Conservation (phyloP, 1,140 invertebrate species). For the Lepidurus couesii region DNA sequence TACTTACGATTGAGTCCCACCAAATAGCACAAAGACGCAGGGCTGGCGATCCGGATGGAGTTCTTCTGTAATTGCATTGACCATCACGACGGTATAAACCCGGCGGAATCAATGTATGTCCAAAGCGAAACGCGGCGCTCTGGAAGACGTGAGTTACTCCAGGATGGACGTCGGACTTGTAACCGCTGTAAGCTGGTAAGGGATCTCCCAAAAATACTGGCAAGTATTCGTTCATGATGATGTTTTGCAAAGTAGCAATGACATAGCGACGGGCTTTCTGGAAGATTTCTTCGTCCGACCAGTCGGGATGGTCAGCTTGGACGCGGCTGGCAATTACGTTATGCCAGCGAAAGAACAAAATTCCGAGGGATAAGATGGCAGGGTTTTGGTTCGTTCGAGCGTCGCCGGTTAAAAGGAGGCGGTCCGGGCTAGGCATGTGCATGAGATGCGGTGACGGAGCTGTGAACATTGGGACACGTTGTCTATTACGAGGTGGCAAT, state of each 20-base stretch:
- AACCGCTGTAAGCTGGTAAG: constrained; percentile 65
- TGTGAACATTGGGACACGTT: constrained; percentile 88
- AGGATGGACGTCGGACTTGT: constrained; percentile 88
- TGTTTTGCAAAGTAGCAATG: constrained; percentile 91
- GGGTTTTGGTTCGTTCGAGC: constrained; percentile 96
- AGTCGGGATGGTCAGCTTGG: constrained; percentile 69
- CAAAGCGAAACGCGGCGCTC: constrained; percentile 93
- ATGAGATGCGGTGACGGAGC: constrained; percentile 87
- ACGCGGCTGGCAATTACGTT: constrained; percentile 79
- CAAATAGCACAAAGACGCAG: constrained; percentile 92
- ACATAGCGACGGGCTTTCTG: constrained; percentile 81
- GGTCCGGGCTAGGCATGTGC: constrained; percentile 80
- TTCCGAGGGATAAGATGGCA: constrained; percentile 82
- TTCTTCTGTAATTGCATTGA: constrained; percentile 72
- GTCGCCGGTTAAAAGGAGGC: constrained; percentile 89
- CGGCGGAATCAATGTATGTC: constrained; percentile 91
- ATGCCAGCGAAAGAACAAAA: constrained; percentile 93
- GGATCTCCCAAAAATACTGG: constrained; percentile 71
- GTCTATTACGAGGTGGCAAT: constrained; percentile 82
- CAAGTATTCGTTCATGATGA: constrained; percentile 94
- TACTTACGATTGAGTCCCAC: constrained; percentile 92
- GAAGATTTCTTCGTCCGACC: constrained; percentile 92
- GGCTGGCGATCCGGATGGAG: constrained; percentile 72
- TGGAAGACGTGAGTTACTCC: constrained; percentile 97
- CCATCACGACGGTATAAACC: constrained; percentile 79